Evolutionary conservation across 2,797 vertebrate species (phyloP).

Genomic region (Pseudomugil tenellus): DNA sequence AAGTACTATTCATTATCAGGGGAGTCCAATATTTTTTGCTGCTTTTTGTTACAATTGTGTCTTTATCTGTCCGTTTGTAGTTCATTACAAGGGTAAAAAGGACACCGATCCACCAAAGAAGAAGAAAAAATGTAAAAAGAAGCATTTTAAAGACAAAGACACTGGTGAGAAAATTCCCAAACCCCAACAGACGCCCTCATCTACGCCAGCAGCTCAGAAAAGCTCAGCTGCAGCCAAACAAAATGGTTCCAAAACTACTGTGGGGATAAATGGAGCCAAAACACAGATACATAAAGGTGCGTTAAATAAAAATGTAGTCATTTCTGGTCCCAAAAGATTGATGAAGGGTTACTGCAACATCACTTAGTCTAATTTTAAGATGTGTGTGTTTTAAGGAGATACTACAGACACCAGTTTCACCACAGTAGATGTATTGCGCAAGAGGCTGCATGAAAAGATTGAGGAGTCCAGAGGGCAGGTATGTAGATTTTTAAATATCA

Average conservation of each 20-base stretch:
- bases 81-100: constrained; percentile 63
- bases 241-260: constrained; percentile 22
- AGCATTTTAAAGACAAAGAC: constrained; percentile 57
- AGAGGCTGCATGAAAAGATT: constrained; percentile 92
- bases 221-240: constrained; percentile 2
- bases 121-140: constrained; percentile 82
- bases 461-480: constrained; percentile 90
- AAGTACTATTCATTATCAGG: neutral
- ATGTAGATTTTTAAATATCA: constrained; percentile 17
- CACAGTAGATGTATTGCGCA: constrained; percentile 86
- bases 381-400: constrained; percentile 62
- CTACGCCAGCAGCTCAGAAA: constrained; percentile 43
- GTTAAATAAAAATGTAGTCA: neutral
- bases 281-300: constrained; percentile 59
- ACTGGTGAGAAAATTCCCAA: constrained; percentile 50
- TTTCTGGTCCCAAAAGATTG: neutral
- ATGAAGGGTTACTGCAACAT: neutral
- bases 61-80: constrained; percentile 66
- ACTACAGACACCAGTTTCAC: constrained; percentile 68
- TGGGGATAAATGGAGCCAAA: constrained; percentile 35
- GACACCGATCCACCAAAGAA: constrained; percentile 78
- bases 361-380: neutral
- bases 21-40: neutral
- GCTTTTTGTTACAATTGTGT: neutral
- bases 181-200: constrained; percentile 33